Evolutionary conservation across 2,113 vertebrate species (phyloP).

Genomic region (Nannobrachium achirus): DNA sequence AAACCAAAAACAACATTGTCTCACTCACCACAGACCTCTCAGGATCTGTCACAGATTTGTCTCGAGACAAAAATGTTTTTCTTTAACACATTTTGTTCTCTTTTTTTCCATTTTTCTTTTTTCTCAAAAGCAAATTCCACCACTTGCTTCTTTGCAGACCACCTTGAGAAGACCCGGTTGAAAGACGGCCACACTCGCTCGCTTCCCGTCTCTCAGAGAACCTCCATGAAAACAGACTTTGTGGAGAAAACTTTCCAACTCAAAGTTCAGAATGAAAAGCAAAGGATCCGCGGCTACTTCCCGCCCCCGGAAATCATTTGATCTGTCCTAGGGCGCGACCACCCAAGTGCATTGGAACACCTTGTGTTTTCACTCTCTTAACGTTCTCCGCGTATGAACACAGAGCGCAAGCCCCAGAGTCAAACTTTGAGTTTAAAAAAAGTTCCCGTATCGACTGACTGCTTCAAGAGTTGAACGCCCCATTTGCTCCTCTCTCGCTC

Average conservation of each 20-base stretch:
- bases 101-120: neutral
- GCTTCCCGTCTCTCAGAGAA: slow-evolving; percentile 49
- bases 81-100: slow-evolving; percentile 18
- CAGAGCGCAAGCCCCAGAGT: slow-evolving; percentile 66
- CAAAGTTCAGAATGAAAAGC: slow-evolving; percentile 73
- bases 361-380: slow-evolving; percentile 25
- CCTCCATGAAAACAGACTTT: slow-evolving; percentile 56
- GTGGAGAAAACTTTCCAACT: slow-evolving; percentile 84
- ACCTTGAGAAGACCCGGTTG: slow-evolving; percentile 80
- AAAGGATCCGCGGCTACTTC: slow-evolving; percentile 28
- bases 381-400: slow-evolving; percentile 56
- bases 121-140: slow-evolving; percentile 46
- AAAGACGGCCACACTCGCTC: slow-evolving; percentile 71
- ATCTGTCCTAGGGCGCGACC: slow-evolving; percentile 43
- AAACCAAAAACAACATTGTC: slow-evolving; percentile 54
- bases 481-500: slow-evolving; percentile 25
- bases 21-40: slow-evolving; percentile 66
- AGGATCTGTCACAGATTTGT: slow-evolving; percentile 75
- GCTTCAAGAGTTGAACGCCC: slow-evolving; percentile 74
- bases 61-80: slow-evolving; percentile 79
- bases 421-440: slow-evolving; percentile 90
- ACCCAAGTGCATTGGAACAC: slow-evolving; percentile 42
- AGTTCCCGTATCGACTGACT: slow-evolving; percentile 77
- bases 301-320: slow-evolving; percentile 34
- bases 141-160: slow-evolving; percentile 66